Base-by-base conservation (phyloP, 2,113 vertebrate genomes). In the Thermophis baileyi region DNA sequence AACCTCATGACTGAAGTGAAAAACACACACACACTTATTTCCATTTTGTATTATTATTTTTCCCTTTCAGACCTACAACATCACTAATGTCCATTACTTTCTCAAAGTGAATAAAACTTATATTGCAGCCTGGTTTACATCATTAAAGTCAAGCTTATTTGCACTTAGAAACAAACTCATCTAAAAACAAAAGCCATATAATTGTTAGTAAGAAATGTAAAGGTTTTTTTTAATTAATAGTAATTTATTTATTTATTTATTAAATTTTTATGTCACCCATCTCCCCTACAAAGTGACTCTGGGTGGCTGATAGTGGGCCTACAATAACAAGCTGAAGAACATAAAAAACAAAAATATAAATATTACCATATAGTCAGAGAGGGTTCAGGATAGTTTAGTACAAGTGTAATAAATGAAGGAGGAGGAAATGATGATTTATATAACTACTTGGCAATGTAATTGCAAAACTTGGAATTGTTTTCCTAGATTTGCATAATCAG, bases 11-110 rank as follows among this genome's bases (percentile, higher is more conserved):
- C 87, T 87, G 93, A 90, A 96, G 88, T 91, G 86, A 94, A 94
- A 94, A 57, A 94, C 96, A 93, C 92, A 95, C 74, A 94, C 92
- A 95, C 55, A 95, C 96, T 95, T 95, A 93, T 96, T 96, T 94
- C 93, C 94, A 95, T 96, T 96, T 92, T 94, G 89, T 89, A 96
- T 94, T 96, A 96, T 95, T 94, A 96, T 97, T 85, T 35, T 55
- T n/a, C 91, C 85, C 88, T 57, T 94, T 94, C 91, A 90, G 55
- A 93, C 87, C 90, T 94, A 54, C 93, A 93, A 90, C 91, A 94
- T 93, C 53, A 51, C 88, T 85, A 91, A 94, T 51, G 93, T 92
- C 46, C 54, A 57, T 92, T 92, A 95, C 69, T 93, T 91, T 54
- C 88, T 88, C 88, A 0, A 94, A 93, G 91, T 95, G 88, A 95